Evolutionary conservation across 1,140 invertebrate species (phyloP).

Genomic region (Caenorhabditis tropicalis): DNA sequence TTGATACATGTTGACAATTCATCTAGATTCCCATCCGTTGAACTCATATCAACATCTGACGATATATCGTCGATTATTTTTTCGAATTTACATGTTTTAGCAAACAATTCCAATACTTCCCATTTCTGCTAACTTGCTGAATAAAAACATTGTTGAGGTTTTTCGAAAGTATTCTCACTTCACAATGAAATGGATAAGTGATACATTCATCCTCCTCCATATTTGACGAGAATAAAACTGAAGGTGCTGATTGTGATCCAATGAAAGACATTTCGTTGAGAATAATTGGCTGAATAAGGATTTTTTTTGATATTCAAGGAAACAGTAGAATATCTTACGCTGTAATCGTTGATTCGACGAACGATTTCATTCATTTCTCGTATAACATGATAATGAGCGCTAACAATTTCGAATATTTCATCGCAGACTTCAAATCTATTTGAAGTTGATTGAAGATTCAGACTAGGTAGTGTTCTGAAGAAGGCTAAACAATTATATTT

Average conservation of each 20-base stretch:
- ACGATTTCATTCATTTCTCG: not conserved
- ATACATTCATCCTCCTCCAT: slow-evolving; percentile 17
- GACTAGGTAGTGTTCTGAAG: not conserved
- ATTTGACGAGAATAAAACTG: not conserved
- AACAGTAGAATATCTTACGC: not conserved
- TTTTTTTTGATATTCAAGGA: not conserved
- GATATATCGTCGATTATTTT: not conserved
- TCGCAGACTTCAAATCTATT: not conserved
- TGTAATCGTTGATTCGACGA: not conserved
- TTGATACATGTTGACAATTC: not conserved
- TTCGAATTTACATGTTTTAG: slow-evolving; percentile 6
- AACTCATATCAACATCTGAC: not conserved
- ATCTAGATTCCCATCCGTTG: not conserved
- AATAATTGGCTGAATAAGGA: not conserved
- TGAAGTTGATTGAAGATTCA: not conserved
- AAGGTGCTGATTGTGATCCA: slow-evolving; percentile 3
- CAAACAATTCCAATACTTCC: not conserved
- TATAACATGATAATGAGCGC: slow-evolving; percentile 23
- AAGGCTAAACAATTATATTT: too few species aligned
- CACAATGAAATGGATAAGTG: not conserved
- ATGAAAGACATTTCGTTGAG: slow-evolving; percentile 33
- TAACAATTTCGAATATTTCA: not conserved
- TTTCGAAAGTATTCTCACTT: not conserved
- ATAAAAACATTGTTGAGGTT: not conserved
- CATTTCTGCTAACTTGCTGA: slow-evolving; percentile 20